Evolutionary conservation across 2,113 vertebrate species (phyloP).

Genomic region (Promerops cafer): DNA sequence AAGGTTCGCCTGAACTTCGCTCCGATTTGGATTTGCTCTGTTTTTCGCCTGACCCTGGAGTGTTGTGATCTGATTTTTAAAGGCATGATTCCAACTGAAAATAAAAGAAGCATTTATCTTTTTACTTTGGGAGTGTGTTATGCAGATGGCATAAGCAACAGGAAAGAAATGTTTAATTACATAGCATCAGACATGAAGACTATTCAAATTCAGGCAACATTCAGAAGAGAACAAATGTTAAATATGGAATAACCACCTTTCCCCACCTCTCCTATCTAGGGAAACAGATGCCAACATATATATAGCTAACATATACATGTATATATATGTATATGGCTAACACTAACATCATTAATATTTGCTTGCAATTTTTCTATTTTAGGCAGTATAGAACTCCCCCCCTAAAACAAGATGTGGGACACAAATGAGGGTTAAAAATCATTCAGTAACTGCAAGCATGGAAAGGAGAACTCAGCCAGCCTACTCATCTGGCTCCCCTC

Average conservation of each 20-base stretch:
- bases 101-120: conserved; percentile 31
- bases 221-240: background rate
- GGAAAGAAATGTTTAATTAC: conserved; percentile 49
- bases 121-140: conserved; percentile 52
- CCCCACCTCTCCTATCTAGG: background rate
- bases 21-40: conserved; percentile 96
- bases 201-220: background rate
- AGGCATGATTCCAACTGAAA: conserved; percentile 97
- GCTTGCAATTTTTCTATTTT: background rate
- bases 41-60: conserved; percentile 99
- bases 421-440: background rate
- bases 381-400: background rate
- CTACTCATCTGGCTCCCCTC: background rate
- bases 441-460: background rate
- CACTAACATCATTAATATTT: background rate
- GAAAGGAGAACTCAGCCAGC: background rate
- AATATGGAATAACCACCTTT: background rate
- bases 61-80: conserved; percentile 99
- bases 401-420: background rate
- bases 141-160: conserved; percentile 22
- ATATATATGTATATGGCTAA: background rate
- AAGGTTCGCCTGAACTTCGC: conserved; percentile 97
- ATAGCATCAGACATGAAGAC: background rate
- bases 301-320: background rate
- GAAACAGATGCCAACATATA: background rate